Conservation (phyloP, 2,113 vertebrate species). For the Recurvirostra avosetta region DNA sequence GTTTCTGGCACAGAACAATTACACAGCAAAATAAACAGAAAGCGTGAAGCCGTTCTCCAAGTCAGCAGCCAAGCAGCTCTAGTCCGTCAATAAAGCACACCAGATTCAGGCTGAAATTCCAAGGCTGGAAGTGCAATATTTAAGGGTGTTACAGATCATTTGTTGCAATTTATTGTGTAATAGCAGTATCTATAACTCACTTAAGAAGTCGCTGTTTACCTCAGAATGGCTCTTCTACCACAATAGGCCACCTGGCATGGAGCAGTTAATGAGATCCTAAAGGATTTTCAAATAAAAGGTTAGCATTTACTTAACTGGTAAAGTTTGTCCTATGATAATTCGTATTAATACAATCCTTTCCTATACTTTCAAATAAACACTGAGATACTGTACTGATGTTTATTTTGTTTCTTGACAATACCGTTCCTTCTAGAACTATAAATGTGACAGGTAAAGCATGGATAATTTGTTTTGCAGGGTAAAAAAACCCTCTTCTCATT, state of each 20-base stretch:
- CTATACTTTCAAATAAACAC: not conserved
- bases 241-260: not conserved
- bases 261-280: conserved; percentile 39
- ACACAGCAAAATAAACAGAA: not conserved
- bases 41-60: not conserved
- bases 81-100: not conserved
- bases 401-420: not conserved
- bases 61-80: not conserved
- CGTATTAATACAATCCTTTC: not conserved
- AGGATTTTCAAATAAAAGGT: conserved; percentile 54
- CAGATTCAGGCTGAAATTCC: not conserved
- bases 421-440: not conserved
- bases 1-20: not conserved
- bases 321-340: not conserved
- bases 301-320: conserved; percentile 22
- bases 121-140: not conserved
- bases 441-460: not conserved
- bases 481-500: not conserved
- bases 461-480: not conserved
- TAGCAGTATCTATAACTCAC: not conserved
- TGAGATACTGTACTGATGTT: not conserved
- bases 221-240: not conserved
- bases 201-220: conserved; percentile 24
- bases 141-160: not conserved
- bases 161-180: not conserved